Evolutionary conservation across 2,888 invertebrate species (phyloP).

Genomic region (Halictus quadricinctus): DNA sequence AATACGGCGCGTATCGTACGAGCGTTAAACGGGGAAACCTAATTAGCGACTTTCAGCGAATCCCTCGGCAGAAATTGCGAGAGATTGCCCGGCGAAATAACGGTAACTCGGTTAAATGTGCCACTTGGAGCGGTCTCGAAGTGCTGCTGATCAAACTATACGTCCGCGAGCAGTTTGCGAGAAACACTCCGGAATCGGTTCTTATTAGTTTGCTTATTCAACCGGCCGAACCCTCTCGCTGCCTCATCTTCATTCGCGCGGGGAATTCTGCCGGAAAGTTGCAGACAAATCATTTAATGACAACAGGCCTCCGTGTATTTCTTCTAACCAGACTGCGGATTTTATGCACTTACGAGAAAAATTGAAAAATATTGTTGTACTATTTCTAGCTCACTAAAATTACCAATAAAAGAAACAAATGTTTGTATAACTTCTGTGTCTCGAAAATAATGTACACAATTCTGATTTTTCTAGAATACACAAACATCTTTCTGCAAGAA

Average conservation of each 20-base stretch:
- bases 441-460: background rate
- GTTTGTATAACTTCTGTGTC: background rate
- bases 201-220: conserved; percentile 62
- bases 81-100: conserved; percentile 41
- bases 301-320: background rate
- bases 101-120: conserved; percentile 47
- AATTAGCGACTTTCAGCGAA: conserved; percentile 46
- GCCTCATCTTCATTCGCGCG: background rate
- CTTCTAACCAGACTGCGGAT: background rate
- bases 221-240: background rate
- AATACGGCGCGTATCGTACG: conserved; percentile 23
- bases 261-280: background rate
- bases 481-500: background rate
- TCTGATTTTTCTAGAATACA: background rate
- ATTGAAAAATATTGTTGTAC: background rate
- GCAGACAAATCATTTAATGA: background rate
- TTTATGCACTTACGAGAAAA: background rate
- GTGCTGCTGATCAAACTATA: conserved; percentile 46
- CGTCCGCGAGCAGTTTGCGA: conserved; percentile 17
- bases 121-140: conserved; percentile 34
- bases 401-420: too few relatives aligned
- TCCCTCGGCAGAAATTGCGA: conserved; percentile 31
- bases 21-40: conserved; percentile 16
- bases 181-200: conserved; percentile 57
- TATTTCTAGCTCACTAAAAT: too few relatives aligned